Percentiles rank a stretch among this genome's conserved stretches.
Evolutionary conservation across 2,888 invertebrate genomes (phyloP).

Genomic region (Philonicus albiceps): DNA sequence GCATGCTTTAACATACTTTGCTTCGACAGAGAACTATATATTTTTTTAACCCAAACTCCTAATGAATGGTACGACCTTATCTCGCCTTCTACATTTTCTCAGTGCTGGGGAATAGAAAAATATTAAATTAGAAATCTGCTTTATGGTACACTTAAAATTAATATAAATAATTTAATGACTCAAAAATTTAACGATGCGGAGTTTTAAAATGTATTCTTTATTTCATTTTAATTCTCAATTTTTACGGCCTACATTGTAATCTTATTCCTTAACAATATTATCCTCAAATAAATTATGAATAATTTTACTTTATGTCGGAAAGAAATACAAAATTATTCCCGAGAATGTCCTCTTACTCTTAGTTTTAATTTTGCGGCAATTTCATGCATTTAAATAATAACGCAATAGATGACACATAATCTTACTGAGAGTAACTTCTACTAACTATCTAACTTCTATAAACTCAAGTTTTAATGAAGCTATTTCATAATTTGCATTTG

Average conservation of each 20-base stretch:
- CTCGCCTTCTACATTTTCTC: neutral
- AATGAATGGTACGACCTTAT: slow-evolving; percentile 5
- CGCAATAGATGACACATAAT: neutral
- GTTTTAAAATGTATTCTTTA: neutral
- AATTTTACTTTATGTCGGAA: neutral
- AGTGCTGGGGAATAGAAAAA: slow-evolving; percentile 34
- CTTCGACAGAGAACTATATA: neutral
- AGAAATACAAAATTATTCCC: neutral
- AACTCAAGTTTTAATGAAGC: no score
- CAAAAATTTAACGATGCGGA: neutral
- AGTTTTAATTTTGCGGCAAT: neutral
- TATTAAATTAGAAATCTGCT: neutral
- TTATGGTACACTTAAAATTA: neutral
- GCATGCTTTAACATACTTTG: neutral
- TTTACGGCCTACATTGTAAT: neutral
- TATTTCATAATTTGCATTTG: no score
- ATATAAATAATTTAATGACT: neutral
- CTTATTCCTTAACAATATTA: neutral
- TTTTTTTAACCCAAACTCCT: neutral
- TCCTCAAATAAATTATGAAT: neutral
- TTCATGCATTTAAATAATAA: neutral
- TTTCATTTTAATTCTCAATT: neutral
- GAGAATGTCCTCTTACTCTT: neutral
- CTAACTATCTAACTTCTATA: no score
- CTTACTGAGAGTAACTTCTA: neutral